Evolutionary conservation across 2,888 invertebrate genomes (phyloP).

Genomic region (Morpho achilles): DNA sequence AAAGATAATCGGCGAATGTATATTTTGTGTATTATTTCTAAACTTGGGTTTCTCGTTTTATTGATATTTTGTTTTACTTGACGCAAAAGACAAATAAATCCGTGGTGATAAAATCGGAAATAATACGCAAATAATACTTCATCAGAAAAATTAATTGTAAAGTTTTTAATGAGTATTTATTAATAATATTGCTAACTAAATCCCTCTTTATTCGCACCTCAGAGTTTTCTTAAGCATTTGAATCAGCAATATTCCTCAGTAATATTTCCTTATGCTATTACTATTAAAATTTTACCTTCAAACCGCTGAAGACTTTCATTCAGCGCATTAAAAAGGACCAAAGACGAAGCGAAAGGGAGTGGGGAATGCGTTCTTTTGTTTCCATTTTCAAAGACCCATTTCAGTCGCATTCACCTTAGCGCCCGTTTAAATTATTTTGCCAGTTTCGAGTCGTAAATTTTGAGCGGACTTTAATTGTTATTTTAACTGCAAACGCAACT

Average conservation of each 20-base stretch:
- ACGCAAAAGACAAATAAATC: too few species aligned
- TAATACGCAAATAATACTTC: too few species aligned
- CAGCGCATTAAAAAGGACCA: slow-evolving; percentile 53
- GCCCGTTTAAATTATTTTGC: slow-evolving; percentile 72
- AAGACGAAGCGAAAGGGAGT: slow-evolving; percentile 50
- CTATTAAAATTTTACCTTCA: slow-evolving; percentile 74
- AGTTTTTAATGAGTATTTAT: neutral
- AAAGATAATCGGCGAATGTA: too few species aligned
- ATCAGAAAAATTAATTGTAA: too few species aligned
- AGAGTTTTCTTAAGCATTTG: slow-evolving; percentile 39
- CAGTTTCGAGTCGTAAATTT: slow-evolving; percentile 77
- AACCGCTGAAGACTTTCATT: slow-evolving; percentile 49
- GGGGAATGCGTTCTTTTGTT: slow-evolving; percentile 68
- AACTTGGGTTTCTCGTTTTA: too few species aligned
- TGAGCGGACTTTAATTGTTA: slow-evolving; percentile 77
- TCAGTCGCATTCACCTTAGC: slow-evolving; percentile 56
- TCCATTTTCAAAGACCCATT: slow-evolving; percentile 64
- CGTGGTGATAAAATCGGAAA: too few species aligned
- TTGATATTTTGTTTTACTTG: too few species aligned
- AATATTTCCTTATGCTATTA: slow-evolving; percentile 69
- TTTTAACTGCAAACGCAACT: slow-evolving; percentile 77
- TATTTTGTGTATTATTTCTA: too few species aligned
- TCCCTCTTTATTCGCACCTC: slow-evolving; percentile 26
- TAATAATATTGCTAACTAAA: slow-evolving; percentile 28
- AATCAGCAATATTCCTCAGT: slow-evolving; percentile 67